phyloP scores from a whole-genome alignment of 35 echinoderm and acorn worm genomes.

The Strongylocentrotus purpuratus region DNA sequence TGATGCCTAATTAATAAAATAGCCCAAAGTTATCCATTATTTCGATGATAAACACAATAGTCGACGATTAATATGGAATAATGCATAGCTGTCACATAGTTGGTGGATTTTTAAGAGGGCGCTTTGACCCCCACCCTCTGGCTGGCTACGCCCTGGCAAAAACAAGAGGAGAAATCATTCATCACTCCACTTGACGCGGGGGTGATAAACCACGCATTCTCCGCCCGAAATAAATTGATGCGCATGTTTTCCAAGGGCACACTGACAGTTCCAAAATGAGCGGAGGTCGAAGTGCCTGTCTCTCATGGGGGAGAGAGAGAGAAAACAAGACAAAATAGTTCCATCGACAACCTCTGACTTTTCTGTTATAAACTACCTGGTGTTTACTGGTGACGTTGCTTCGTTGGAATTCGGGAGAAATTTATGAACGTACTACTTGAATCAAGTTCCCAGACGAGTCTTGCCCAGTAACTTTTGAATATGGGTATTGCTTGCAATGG shows the following conservation, averaged over 20 bases:
- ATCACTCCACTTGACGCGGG: neutral
- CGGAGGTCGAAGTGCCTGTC: neutral
- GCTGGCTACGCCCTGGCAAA: neutral
- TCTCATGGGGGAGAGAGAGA: neutral
- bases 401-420: neutral
- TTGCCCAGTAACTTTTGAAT: too few relatives aligned
- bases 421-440: neutral
- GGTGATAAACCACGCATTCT: slow-evolving; percentile 16
- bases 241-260: slow-evolving; percentile 8
- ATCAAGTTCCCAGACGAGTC: neutral
- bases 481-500: too few relatives aligned
- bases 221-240: slow-evolving; percentile 10
- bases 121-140: too few relatives aligned
- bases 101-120: too few relatives aligned
- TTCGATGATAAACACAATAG: neutral
- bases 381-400: neutral
- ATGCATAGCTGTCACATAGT: neutral
- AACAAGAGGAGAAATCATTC: neutral
- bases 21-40: too few relatives aligned
- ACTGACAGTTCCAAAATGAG: neutral
- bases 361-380: neutral
- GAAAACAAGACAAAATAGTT: neutral
- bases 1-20: too few relatives aligned
- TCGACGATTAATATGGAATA: neutral
- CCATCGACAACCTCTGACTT: neutral